Evolutionary conservation across 2,113 vertebrate genomes (phyloP), one percentile per base, ranked within the genome.

Genomic region (Chaenogobius annularis): DNA sequence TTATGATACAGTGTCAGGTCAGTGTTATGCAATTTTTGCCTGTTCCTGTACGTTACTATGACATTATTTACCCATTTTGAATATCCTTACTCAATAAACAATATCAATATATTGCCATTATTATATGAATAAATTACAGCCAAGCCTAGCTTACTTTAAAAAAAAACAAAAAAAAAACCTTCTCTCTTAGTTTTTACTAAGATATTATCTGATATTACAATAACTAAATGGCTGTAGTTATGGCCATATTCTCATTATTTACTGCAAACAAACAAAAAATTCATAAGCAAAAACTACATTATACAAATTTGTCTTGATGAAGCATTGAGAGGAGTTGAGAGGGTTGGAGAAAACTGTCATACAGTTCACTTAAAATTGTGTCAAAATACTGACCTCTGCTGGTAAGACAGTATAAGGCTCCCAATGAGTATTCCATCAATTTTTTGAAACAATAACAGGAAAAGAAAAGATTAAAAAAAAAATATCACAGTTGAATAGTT

Each of bases 361-460:
- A 15, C 62, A 44, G n/a, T 65, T 44, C 7, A 22, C 66, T 43
- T 12, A 66, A 48, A 5, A 50, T 7, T 70, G 2, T 66, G 68
- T 50, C 35, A 19, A 40, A 77, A 82, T 66, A 74, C 13, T 35
- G 0, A 75, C 83, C 50, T 63, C 86, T 89, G 81, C 62, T 86
- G 77, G 73, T 17, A 10, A 67, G 23, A 59, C 2, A 40, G 31
- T 77, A 2, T 73, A 19, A 43, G 61, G 31, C 17, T 11, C 35
- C 31, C 26, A 31, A 31, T 31, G 26, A 31, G 2, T 2, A 31
- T 31, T 31, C 26, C 1, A 4, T 31, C 1, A 31, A 31, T 31
- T 31, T 31, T 31, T 31, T 31, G 26, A 31, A 35, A 35, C 35
- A 35, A 3, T 35, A 35, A 3, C 37, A 3, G 37, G 37, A 40